Base-by-base conservation (phyloP, 2,113 vertebrate species). In the Electrona antarctica region DNA sequence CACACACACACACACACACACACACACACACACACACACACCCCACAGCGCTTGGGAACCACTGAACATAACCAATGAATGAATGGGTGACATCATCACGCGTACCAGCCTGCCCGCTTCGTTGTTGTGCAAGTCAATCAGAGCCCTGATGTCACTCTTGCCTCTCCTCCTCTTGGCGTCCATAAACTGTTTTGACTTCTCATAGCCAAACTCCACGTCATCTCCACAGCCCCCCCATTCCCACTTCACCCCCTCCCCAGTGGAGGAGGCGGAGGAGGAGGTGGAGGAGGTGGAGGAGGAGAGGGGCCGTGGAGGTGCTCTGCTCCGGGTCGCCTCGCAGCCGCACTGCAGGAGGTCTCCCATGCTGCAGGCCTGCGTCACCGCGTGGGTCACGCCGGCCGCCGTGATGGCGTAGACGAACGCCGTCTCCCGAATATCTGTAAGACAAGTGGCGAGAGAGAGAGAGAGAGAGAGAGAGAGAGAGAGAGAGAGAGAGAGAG, bases 341-440 rank as follows among this genome's bases (percentile, higher is more conserved):
- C 97, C 96, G 0, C 98, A 99, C 91, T 97, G 97, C 89, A 97
- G 87, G 69, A 99, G 93, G 80, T 98, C 97, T 0, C 97, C 97
- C 96, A 98, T 97, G 76, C 97, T 98, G 92, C 98, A 99, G 84
- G 97, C 98, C 88, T 98, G 97, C 0, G 98, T 99, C 89, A 99
- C 96, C 0, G 97, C 93, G 0, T 98, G 97, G 71, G 96, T 97
- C 81, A 97, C 97, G 0, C 97, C 98, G 0, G 97, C 98, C 0
- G 97, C 95, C 0, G 96, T 99, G 62, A 99, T 95, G 54, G 97
- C 97, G 0, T 98, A 98, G 71, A 99, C 96, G 0, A 99, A 99
- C 4, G 98, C 98, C 0, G 98, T 98, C 91, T 99, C 98, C 55
- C 97, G 94, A 82, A 99, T 97, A 83, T 99, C 96, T 98, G 89